Percentiles rank a stretch among this genome's conserved stretches.
phyloP scores from a whole-genome alignment of 2,888 invertebrate species.

The Eumacrocentrus americanus region DNA sequence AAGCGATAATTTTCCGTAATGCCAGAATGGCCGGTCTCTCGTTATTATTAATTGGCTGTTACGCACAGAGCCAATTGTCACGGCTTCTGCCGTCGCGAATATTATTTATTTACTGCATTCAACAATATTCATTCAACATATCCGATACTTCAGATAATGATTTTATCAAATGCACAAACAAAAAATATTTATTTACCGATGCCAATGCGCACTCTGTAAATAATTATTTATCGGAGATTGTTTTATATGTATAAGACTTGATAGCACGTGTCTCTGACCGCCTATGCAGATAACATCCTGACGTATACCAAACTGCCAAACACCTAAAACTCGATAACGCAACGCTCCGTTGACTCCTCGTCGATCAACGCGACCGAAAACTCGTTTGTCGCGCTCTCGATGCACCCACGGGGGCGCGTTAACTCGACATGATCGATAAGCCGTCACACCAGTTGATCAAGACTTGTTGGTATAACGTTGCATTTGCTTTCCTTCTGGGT shows the following conservation, averaged over 20 bases:
- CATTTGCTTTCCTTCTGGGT: conserved; percentile 17
- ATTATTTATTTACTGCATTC: too few species aligned
- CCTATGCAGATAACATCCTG: not conserved
- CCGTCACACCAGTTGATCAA: not conserved
- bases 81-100: too few species aligned
- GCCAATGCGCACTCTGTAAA: too few species aligned
- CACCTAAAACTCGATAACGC: conserved; percentile 22
- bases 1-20: conserved; percentile 56
- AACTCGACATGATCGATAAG: conserved; percentile 14
- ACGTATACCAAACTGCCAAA: conserved; percentile 14
- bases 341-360: too few species aligned
- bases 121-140: not conserved
- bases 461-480: not conserved
- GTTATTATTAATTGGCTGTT: conserved; percentile 54
- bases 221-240: not conserved
- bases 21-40: conserved; percentile 47
- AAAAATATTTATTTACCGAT: too few species aligned
- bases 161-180: too few species aligned
- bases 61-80: conserved; percentile 20
- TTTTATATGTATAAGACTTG: not conserved
- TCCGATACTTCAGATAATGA: too few species aligned
- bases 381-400: not conserved
- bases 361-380: conserved; percentile 5
- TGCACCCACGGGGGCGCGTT: not conserved
- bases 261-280: not conserved